Base-by-base conservation (phyloP, 2,113 vertebrate genomes). In the Nestor notabilis region DNA sequence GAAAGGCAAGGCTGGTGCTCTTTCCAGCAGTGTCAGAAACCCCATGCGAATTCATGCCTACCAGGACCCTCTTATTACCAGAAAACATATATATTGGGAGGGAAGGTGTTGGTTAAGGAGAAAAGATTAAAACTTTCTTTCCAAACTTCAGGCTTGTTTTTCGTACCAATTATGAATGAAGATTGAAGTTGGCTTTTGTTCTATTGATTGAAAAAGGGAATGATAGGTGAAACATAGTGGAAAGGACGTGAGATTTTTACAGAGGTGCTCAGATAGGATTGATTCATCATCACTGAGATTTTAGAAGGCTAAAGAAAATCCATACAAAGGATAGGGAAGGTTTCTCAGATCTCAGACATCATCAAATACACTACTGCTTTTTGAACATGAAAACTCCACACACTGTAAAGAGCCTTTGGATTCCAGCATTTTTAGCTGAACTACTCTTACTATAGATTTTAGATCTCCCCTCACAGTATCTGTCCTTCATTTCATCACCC, bases 251-350 rank as follows among this genome's bases (percentile, higher is more conserved):
- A 88, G n/a, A 27, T 35, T 83, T 95, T 94, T 75, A 69, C 50
- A 53, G 83, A 92, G 37, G 20, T 74, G 55, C 58, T 79, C 63
- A 56, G 28, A 44, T 63, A 83, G 33, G 70, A 94, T 79, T 94
- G 86, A 94, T 88, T 88, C 37, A 44, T 88, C 56, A 83, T 56
- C 83, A 44, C 75, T 52, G 50, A 92, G 87, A 87, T 58, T 90
- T 75, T 71, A 92, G 75, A 88, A 66, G 61, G 70, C 83, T 95
- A 79, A 66, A 85, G 70, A 69, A 87, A 95, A 96, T 92, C 78
- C 69, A 75, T 70, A 90, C 9, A 88, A 95, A 47, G 20, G 13
- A 69, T 39, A 77, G 60, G 31, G 47, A 88, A 43, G 52, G 50
- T 6, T 74, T 81, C 71, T 65, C 55, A 83, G 61, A 43, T 53